These are phyloP conservation scores for Mythimna vitellina DNA, from an alignment of 2,888 invertebrate species.

Conservation along the genomic window DNA sequence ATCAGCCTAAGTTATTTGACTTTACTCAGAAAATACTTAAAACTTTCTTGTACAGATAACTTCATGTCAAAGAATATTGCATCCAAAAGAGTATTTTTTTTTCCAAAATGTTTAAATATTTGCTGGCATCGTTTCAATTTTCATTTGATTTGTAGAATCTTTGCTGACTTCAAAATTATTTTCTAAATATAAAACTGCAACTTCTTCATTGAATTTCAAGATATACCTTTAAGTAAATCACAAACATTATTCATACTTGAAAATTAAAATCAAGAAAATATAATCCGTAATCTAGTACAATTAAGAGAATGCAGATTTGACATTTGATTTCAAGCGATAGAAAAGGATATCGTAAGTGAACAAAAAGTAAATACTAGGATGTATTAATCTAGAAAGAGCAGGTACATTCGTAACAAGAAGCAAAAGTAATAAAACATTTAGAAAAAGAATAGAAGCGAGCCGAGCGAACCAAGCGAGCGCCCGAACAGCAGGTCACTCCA, in stretches of 20 bases:
- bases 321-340: constrained; percentile 20
- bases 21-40: constrained; percentile 32
- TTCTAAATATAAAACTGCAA: constrained; percentile 32
- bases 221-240: neutral
- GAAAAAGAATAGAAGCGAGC: constrained; percentile 42
- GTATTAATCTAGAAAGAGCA: constrained; percentile 32
- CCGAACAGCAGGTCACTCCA: constrained; percentile 25
- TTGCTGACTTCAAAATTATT: constrained; percentile 27
- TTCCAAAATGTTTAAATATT: constrained; percentile 46
- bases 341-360: constrained; percentile 10
- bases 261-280: constrained; percentile 17
- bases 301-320: constrained; percentile 3
- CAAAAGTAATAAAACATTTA: constrained; percentile 43
- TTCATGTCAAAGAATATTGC: constrained; percentile 47
- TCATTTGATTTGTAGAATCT: constrained; percentile 39
- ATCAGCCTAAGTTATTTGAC: constrained; percentile 24
- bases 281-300: constrained; percentile 7
- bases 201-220: constrained; percentile 15
- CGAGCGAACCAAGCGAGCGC: constrained; percentile 9
- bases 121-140: constrained; percentile 40
- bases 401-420: constrained; percentile 26
- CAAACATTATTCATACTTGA: constrained; percentile 15
- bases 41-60: constrained; percentile 38
- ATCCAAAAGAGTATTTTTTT: constrained; percentile 39
- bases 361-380: constrained; percentile 22